phyloP scores from a whole-genome alignment of 2,797 vertebrate genomes.

The Microctenopoma stevenorrisi region DNA sequence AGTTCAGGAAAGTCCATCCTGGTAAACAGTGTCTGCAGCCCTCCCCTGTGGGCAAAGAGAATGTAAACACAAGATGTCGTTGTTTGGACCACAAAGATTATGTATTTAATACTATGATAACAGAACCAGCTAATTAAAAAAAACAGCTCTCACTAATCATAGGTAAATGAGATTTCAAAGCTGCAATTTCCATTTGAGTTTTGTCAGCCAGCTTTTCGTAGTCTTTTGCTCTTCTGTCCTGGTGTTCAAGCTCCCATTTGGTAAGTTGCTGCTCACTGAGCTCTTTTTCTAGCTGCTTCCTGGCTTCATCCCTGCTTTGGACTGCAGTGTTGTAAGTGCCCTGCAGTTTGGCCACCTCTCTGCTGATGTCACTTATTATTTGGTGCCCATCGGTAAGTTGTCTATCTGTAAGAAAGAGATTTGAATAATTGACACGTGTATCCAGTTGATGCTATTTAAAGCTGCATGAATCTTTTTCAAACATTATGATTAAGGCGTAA shows the following conservation, averaged over 20 bases:
- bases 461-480: too few relatives aligned
- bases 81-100: neutral
- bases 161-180: constrained; percentile 58
- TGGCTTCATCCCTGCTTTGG: constrained; percentile 39
- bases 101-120: neutral
- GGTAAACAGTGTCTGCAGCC: constrained; percentile 75
- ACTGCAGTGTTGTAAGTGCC: constrained; percentile 43
- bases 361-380: constrained; percentile 48
- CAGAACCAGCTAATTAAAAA: neutral
- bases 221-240: constrained; percentile 23
- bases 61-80: constrained; percentile 12
- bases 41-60: constrained; percentile 56
- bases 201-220: constrained; percentile 28
- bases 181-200: constrained; percentile 35
- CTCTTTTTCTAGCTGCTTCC: constrained; percentile 47
- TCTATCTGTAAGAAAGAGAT: constrained; percentile 52
- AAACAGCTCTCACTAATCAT: constrained; percentile 58
- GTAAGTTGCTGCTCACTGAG: constrained; percentile 16
- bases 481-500: too few relatives aligned
- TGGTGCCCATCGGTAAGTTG: constrained; percentile 49
- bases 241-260: constrained; percentile 66
- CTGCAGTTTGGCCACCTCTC: constrained; percentile 64
- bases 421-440: neutral
- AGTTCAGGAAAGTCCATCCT: constrained; percentile 68
- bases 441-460: neutral